Base-by-base conservation (phyloP, 2,113 vertebrate species). In the Crocuta crocuta region DNA sequence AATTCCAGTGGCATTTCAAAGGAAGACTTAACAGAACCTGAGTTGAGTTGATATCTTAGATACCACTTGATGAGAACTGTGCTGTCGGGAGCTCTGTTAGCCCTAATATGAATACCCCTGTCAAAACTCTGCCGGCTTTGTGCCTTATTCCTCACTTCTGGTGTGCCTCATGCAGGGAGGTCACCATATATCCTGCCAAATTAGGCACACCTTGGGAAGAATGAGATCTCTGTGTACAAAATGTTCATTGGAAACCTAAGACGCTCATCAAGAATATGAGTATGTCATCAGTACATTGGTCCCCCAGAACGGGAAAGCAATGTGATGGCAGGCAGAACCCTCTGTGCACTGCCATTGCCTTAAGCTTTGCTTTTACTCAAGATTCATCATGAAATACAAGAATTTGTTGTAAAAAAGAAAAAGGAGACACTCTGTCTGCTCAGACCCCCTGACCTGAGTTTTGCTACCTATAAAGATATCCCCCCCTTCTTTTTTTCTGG, bases 181-280 rank as follows among this genome's bases (percentile, higher is more conserved):
- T 85, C 65, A 91, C 68, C 39, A 33, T 48, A 15, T 92, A 96
- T 45, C 93, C 66, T 80, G 68, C 71, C 74, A 68, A 95, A 81
- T 31, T 24, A 68, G 76, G n/a, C 78, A 76, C 0, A 0, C 21
- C 21, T 92, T 4, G 3, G 50, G 48, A 96, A 97, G 84, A 95
- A 97, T 79, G 95, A 81, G 74, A 28, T 94, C 76, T 96, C 70
- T 93, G 3, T 84, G 66, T 89, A 45, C 45, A 82, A 55, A 95
- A n/a, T 87, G 33, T 65, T 85, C 26, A 13, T 8, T 8, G 2
- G 88, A 97, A 96, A 91, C 71, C 65, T 39, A 79, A 89, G 66
- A 88, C 39, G 76, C 53, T 95, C 61, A 10, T 91, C 50, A 50
- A 58, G 80, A 97, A 61, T 85, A 71, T 95, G 66, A 97, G 58